These are phyloP conservation scores for Apamea crenata DNA, from an alignment of 2,888 invertebrate species.

Conservation along the genomic window DNA sequence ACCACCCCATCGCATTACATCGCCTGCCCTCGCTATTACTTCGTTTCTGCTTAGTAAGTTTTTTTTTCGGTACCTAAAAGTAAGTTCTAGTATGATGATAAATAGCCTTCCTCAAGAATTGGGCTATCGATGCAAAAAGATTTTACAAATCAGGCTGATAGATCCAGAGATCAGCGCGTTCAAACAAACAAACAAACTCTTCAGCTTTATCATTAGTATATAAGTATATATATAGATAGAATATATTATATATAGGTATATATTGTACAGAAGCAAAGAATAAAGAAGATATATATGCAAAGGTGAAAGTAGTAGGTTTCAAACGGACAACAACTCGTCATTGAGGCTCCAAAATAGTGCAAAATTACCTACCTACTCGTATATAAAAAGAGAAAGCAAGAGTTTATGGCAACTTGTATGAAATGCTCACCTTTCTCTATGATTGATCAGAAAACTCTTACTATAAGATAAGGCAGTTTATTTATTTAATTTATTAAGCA, in stretches of 20 bases:
- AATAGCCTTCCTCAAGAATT: too few relatives aligned
- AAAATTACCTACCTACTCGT: conserved; percentile 2
- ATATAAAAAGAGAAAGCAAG: conserved; percentile 19
- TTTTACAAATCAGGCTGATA: too few relatives aligned
- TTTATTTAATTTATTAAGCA: too few relatives aligned
- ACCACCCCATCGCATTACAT: too few relatives aligned
- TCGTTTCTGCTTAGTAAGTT: too few relatives aligned
- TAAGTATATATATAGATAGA: too few relatives aligned
- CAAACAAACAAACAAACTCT: too few relatives aligned
- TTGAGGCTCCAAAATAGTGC: conserved; percentile 10
- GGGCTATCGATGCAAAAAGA: not conserved
- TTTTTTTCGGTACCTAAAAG: too few relatives aligned
- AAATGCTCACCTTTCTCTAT: conserved; percentile 16
- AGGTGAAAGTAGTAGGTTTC: conserved; percentile 22
- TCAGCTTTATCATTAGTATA: too few relatives aligned
- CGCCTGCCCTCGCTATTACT: too few relatives aligned
- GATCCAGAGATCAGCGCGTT: too few relatives aligned
- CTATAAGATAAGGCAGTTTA: not conserved
- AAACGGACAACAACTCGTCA: not conserved
- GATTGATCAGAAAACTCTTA: conserved; percentile 2
- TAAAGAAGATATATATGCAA: not conserved
- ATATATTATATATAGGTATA: not conserved
- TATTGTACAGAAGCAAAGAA: conserved; percentile 1
- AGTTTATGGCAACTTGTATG: conserved; percentile 18
- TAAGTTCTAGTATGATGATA: too few relatives aligned